These are phyloP conservation scores for Chloroceryle inda DNA, from an alignment of 2,797 vertebrate genomes.

Conservation along the genomic window DNA sequence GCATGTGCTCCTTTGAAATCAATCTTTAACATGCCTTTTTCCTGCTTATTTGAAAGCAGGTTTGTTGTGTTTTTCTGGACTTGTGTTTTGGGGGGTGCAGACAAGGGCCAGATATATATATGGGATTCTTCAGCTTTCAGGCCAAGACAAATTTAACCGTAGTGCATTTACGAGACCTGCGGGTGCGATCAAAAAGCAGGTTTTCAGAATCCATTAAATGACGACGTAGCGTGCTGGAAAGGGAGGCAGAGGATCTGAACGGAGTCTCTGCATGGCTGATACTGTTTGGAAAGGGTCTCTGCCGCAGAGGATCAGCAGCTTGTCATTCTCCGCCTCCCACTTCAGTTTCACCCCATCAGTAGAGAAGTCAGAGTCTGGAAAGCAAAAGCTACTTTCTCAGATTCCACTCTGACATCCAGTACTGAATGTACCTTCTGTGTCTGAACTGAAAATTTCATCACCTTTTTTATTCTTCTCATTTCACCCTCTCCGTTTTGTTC, in stretches of 20 bases:
- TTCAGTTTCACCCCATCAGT: conserved; percentile 40
- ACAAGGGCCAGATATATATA: background rate
- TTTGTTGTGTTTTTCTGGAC: background rate
- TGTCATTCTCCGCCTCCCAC: background rate
- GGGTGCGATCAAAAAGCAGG: conserved; percentile 30
- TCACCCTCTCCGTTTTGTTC: background rate
- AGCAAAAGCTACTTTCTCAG: conserved; percentile 29
- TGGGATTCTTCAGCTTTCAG: background rate
- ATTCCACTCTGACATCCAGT: conserved; percentile 54
- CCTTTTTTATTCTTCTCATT: conserved; percentile 50
- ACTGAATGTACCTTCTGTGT: conserved; percentile 52
- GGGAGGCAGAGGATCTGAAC: background rate
- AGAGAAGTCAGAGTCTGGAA: conserved; percentile 41
- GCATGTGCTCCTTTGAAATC: background rate
- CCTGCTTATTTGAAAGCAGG: background rate
- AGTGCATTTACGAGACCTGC: conserved; percentile 42
- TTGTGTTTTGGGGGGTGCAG: background rate
- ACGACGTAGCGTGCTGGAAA: background rate
- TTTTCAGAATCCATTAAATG: conserved; percentile 56
- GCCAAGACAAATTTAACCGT: background rate
- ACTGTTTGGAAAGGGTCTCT: background rate
- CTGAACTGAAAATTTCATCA: conserved; percentile 57
- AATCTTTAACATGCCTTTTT: background rate
- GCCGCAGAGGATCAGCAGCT: conserved; percentile 42
- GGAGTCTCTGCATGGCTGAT: background rate